These are phyloP conservation scores for Atlantisia rogersi DNA, from an alignment of 2,113 vertebrate genomes.

Conservation along the genomic window DNA sequence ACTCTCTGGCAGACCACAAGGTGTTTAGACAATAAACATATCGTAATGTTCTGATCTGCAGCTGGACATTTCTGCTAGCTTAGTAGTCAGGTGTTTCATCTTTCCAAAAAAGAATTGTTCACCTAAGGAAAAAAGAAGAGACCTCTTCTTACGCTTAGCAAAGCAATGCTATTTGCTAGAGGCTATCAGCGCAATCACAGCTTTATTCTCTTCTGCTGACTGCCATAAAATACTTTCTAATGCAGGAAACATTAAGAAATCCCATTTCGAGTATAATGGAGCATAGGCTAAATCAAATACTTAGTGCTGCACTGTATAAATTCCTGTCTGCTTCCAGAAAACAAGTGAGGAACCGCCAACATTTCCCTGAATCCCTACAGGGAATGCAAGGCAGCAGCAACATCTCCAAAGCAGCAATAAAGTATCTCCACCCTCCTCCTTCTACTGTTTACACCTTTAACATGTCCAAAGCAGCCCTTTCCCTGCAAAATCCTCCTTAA, in stretches of 20 bases:
- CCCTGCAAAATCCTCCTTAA: not conserved
- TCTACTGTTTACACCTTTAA: not conserved
- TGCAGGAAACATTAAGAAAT: slow-evolving; percentile 22
- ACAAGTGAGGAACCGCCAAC: not conserved
- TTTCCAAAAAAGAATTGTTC: slow-evolving; percentile 25
- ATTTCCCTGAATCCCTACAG: not conserved
- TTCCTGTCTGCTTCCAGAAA: not conserved
- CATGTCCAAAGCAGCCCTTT: not conserved
- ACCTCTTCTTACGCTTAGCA: not conserved
- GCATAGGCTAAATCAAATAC: not conserved
- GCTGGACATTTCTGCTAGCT: slow-evolving; percentile 30
- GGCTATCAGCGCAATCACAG: not conserved
- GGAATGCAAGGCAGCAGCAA: not conserved
- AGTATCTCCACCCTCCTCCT: not conserved
- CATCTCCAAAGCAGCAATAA: not conserved
- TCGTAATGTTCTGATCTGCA: not conserved
- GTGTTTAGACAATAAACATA: not conserved
- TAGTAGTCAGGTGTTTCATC: slow-evolving; percentile 15
- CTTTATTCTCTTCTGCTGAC: not conserved
- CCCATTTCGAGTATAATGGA: not conserved
- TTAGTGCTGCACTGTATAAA: not conserved
- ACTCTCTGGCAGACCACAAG: not conserved
- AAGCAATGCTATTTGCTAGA: slow-evolving; percentile 2
- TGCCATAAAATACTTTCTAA: not conserved
- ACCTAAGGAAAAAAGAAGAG: not conserved